phyloP scores from a whole-genome alignment of 2,113 vertebrate species.

The Alectura lathami region DNA sequence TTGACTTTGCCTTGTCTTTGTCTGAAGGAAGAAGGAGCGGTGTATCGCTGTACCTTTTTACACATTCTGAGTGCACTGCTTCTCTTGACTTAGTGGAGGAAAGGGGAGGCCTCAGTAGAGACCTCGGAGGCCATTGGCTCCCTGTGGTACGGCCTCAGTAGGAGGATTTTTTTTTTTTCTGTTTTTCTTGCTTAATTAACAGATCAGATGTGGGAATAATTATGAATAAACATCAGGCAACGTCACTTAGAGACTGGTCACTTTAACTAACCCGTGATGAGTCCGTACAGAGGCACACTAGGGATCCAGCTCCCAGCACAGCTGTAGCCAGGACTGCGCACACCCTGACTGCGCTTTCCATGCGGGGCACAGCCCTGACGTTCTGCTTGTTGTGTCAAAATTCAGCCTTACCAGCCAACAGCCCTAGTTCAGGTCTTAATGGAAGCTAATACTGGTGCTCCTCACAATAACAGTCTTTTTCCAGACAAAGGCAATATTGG shows the following conservation, averaged over 20 bases:
- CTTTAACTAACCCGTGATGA: background rate
- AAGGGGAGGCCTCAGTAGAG: background rate
- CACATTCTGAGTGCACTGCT: background rate
- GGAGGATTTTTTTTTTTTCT: background rate
- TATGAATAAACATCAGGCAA: conserved; percentile 48
- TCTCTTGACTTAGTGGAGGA: background rate
- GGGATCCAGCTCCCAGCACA: background rate
- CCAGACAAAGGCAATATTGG: background rate
- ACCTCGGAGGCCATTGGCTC: background rate
- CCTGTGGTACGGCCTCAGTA: background rate
- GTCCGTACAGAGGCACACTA: background rate
- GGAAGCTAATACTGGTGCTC: background rate
- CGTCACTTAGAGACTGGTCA: conserved; percentile 16
- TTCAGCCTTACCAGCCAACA: background rate
- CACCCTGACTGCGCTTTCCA: background rate
- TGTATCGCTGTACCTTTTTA: background rate
- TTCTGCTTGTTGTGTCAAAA: rapidly evolving
- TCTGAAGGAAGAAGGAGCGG: background rate
- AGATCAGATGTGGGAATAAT: background rate
- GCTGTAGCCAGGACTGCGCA: background rate
- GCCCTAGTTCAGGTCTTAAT: background rate
- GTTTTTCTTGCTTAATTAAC: conserved; percentile 37
- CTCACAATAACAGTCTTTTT: background rate
- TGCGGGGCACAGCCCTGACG: background rate
- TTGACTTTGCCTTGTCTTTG: conserved; percentile 4